Evolutionary conservation across 1,140 invertebrate species (phyloP).

Genomic region (Ganaspis sp.): DNA sequence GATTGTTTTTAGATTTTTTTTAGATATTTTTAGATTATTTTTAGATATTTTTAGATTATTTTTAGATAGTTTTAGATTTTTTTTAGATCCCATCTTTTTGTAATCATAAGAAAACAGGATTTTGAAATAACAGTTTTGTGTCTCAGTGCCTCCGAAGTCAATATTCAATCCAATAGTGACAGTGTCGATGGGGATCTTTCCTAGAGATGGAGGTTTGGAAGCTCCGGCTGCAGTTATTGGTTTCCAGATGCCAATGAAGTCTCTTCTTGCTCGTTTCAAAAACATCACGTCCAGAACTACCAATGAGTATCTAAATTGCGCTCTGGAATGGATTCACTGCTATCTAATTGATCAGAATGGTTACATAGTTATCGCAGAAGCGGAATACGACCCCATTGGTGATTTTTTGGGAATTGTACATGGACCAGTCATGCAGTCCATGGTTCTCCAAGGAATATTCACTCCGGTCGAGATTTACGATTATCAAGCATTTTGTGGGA

Average conservation of each 20-base stretch:
- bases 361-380: constrained; percentile 88
- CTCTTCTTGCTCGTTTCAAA: constrained; percentile 82
- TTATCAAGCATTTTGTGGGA: constrained; percentile 88
- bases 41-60: too few species aligned
- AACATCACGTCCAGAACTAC: constrained; percentile 79
- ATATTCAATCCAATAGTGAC: constrained; percentile 81
- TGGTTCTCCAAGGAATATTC: constrained; percentile 86
- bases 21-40: too few species aligned
- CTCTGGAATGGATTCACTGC: constrained; percentile 82
- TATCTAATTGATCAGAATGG: constrained; percentile 93
- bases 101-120: too few species aligned
- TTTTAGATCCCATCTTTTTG: too few species aligned
- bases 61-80: too few species aligned
- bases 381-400: constrained; percentile 83
- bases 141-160: constrained; percentile 85
- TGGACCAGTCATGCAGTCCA: constrained; percentile 85
- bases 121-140: too few species aligned
- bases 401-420: constrained; percentile 91
- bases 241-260: constrained; percentile 85
- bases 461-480: constrained; percentile 88
- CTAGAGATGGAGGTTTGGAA: constrained; percentile 84
- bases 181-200: constrained; percentile 90
- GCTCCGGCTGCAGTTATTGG: constrained; percentile 93
- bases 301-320: constrained; percentile 72
- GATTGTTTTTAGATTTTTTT: too few species aligned